phyloP scores from a whole-genome alignment of 2,888 invertebrate species.

The Lithophane socia region DNA sequence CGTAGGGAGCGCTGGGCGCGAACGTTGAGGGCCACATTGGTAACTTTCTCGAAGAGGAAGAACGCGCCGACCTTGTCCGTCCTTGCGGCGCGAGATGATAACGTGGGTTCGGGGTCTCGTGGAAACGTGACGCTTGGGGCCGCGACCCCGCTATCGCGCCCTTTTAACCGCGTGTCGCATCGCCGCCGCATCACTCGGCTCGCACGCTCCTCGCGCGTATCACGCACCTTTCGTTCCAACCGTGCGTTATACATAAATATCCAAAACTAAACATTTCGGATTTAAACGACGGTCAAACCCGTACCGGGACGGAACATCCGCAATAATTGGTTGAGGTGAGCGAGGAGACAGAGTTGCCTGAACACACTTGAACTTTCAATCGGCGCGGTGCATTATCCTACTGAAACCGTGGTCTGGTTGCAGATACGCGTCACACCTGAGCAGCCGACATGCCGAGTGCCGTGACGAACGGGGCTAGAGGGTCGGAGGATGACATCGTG shows the following conservation, averaged over 20 bases:
- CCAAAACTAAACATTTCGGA: constrained; percentile 46
- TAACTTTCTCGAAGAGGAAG: constrained; percentile 67
- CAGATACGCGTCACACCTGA: constrained; percentile 70
- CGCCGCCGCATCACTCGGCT: constrained; percentile 77
- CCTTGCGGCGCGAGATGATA: constrained; percentile 84
- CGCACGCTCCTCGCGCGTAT: constrained; percentile 73
- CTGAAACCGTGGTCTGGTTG: constrained; percentile 68
- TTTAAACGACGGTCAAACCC: constrained; percentile 40
- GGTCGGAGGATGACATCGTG: constrained; percentile 92
- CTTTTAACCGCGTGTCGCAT: constrained; percentile 80
- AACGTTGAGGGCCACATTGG: constrained; percentile 9
- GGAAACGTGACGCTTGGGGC: constrained; percentile 78
- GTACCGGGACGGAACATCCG: constrained; percentile 34
- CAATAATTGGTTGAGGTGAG: constrained; percentile 50
- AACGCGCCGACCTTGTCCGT: constrained; percentile 83
- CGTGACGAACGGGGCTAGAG: constrained; percentile 80
- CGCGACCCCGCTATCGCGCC: constrained; percentile 84
- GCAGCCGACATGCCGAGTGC: constrained; percentile 81
- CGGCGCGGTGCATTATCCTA: constrained; percentile 3
- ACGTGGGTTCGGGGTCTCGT: constrained; percentile 75
- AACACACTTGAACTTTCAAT: neutral
- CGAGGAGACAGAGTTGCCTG: neutral
- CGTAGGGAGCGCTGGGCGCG: neutral
- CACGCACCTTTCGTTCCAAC: constrained; percentile 62
- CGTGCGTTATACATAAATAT: constrained; percentile 52